Evolutionary conservation across 37 sponge, comb jelly and placozoan genomes (phyloP).

Genomic region (Theonella swinhoei): DNA sequence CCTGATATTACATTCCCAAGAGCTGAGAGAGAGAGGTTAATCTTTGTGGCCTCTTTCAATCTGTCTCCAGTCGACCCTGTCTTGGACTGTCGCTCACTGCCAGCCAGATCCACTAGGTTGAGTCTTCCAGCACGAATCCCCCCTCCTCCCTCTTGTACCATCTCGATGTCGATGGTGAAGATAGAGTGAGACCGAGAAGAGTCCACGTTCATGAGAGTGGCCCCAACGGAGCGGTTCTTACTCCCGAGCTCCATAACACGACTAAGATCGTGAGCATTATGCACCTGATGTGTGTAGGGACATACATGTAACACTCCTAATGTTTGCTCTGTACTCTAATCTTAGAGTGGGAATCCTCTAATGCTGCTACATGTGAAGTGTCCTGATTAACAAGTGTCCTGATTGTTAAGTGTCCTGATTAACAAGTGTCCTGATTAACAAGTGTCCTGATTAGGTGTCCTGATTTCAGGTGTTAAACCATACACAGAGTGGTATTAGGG

Average conservation of each 20-base stretch:
- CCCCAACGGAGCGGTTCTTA: slow-evolving; percentile 93
- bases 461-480: too few species aligned
- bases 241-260: slow-evolving; percentile 85
- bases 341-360: too few species aligned
- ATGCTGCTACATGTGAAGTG: too few species aligned
- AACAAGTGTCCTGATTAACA: too few species aligned
- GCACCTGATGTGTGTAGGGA: slow-evolving; percentile 48
- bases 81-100: slow-evolving; percentile 94
- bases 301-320: too few species aligned
- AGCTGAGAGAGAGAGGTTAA: slow-evolving; percentile 98
- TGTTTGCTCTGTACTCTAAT: too few species aligned
- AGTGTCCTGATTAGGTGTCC: too few species aligned
- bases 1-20: slow-evolving; percentile 99
- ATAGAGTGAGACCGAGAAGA: slow-evolving; percentile 99
- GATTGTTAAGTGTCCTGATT: too few species aligned
- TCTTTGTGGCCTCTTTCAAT: slow-evolving; percentile 96
- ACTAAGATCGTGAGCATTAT: slow-evolving; percentile 71
- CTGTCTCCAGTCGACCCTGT: slow-evolving; percentile 92
- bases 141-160: slow-evolving; percentile 60
- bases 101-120: slow-evolving; percentile 98
- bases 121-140: slow-evolving; percentile 78
- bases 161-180: slow-evolving; percentile 93
- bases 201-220: slow-evolving; percentile 97
- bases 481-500: too few species aligned
- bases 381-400: too few species aligned